Evolutionary conservation across 2,888 invertebrate species (phyloP), one percentile per base, ranked within the genome.

Genomic region (Protodeltote pygarga): DNA sequence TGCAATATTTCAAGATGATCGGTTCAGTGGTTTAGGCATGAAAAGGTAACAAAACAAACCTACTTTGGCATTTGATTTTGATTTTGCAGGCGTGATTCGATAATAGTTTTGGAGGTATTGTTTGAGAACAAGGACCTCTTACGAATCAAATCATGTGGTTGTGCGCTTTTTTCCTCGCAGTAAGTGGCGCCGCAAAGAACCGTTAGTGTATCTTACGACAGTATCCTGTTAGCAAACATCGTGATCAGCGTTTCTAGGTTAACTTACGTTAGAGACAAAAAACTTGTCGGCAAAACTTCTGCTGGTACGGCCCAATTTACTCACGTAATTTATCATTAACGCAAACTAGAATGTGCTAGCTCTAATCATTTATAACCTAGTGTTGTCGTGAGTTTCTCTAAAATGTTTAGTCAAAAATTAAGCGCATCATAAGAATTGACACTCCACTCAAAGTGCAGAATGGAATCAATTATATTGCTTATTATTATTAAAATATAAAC

Each of bases 141-240:
- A 34, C 28, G 24, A 31, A 35, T 48, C 38, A 21, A 38, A 47
- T 47, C 27, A 29, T 57, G 47, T 46, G 13, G 14, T 19, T 35
- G 28, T 24, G 42, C 19, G 35, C 29, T 51, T 45, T 62, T 59
- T 62, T 37, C 32, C 28, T 54, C 27, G 14, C 44, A 33, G 51
- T 50, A 40, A 59, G 37, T 46, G 49, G 44, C 53, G 47, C 48
- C 34, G 19, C 31, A 15, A 59, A 59, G 29, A 31, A 63, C 67
- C 67, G 67, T 68, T 68, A 69, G 34, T 50, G 44, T 49, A 63
- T 60, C 67, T 60, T 53, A 46, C 57, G 44, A 66, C 68, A 41
- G 60, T 69, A 69, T 68, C 67, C 67, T 68, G 67, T 68, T 69
- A 57, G 67, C 39, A 59, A 68, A 62, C 62, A 59, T 63, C 69